Evolutionary conservation across 1,140 invertebrate species (phyloP).

Genomic region (Coenobita brevimanus): DNA sequence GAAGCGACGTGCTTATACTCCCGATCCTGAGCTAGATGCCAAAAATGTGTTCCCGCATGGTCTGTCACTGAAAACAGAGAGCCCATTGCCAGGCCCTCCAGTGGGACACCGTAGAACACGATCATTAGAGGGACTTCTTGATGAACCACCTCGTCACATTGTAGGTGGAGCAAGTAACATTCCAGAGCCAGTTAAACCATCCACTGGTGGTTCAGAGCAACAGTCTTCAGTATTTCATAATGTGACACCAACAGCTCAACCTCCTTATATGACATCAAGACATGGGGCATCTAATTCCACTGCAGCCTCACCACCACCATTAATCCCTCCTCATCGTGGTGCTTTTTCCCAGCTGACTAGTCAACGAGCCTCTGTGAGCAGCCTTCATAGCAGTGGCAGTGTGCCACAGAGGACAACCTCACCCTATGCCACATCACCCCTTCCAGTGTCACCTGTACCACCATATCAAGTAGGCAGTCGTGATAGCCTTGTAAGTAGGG

Average conservation of each 20-base stretch:
- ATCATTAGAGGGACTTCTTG: conserved; percentile 80
- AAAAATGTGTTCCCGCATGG: conserved; percentile 69
- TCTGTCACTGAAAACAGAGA: conserved; percentile 64
- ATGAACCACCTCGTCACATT: conserved; percentile 74
- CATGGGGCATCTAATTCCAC: neutral
- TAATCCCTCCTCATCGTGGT: conserved; percentile 35
- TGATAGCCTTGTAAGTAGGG: conserved; percentile 51
- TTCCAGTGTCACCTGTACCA: conserved; percentile 34
- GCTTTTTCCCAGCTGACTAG: conserved; percentile 40
- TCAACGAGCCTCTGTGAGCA: conserved; percentile 59
- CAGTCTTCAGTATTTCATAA: neutral
- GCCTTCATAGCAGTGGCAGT: conserved; percentile 56
- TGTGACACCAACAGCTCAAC: neutral
- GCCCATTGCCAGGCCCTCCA: conserved; percentile 21
- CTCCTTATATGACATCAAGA: conserved; percentile 26
- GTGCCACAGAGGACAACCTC: conserved; percentile 42
- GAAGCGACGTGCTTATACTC: conserved; percentile 63
- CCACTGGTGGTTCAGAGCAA: neutral
- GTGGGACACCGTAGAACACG: conserved; percentile 72
- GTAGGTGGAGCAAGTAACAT: conserved; percentile 30
- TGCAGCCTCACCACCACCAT: conserved; percentile 33
- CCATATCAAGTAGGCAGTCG: conserved; percentile 42
- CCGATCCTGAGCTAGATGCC: conserved; percentile 58
- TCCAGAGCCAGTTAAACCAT: neutral
- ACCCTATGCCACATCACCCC: conserved; percentile 42